Evolutionary conservation across 1,140 invertebrate genomes (phyloP), one percentile per base, ranked within the genome.

Genomic region (Dendrolimus kikuchii): DNA sequence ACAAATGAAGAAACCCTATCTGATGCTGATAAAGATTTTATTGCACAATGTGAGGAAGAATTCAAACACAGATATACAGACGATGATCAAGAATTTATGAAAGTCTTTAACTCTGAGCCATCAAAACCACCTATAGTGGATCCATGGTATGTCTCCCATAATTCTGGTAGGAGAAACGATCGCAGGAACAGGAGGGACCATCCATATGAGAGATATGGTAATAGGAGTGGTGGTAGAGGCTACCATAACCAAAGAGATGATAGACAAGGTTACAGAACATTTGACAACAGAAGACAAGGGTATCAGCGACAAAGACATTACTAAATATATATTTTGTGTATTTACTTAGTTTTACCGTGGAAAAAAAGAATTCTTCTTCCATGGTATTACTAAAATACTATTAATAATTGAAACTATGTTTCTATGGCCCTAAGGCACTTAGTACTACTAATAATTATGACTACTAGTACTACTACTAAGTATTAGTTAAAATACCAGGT

Each of bases 51-150:
- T 60, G 85, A 88, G 63, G 74, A 75, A 53, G 68, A 86, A 53
- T 71, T 87, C 5, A 78, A 81, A 62, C 67, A 87, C 49, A 72
- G 86, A 55, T 88, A 59, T 58, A 86, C 85, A 49, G 83, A 84
- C 38, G 78, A 81, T 42, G 86, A 88, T 71, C 74, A 78, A 56
- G 80, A 84, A 49, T 88, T 72, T 53, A 85, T 86, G 79, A 83
- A 79, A 64, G 71, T 84, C 0, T 84, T 73, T 47, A 82, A 81
- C 53, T 68, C 71, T 42, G 65, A 74, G 38, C 64, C 68, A 36
- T 64, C 77, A 0, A 60, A 41, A 37, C 85, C 86, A 38, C 86
- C 86, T 5, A 80, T 88, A n/a, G 51, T 87, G 46, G 74, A 83
- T 38, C 68, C 76, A 9, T 81, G 74, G 74, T 71, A 64, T 60